A percentile compares a stretch with the other conserved stretches of the same genome.
These are phyloP conservation scores for Pluvialis apricaria DNA, from an alignment of 2,113 vertebrate species.

Conservation along the genomic window DNA sequence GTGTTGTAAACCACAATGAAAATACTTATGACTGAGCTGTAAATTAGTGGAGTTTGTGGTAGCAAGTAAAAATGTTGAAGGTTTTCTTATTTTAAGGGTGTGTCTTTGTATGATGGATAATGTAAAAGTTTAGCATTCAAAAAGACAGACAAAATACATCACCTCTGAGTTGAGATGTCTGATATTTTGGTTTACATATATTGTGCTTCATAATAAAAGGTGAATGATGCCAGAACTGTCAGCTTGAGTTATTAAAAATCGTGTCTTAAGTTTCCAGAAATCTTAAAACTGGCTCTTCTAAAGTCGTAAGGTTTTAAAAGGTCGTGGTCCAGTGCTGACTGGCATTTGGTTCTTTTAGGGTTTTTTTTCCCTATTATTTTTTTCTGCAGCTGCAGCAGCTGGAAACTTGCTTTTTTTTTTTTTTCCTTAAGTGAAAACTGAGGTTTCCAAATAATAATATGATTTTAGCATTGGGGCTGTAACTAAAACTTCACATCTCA, in stretches of 20 bases:
- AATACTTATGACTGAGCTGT: not conserved
- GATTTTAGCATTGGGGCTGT: not conserved
- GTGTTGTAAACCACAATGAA: not conserved
- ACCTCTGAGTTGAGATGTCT: not conserved
- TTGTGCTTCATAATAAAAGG: not conserved
- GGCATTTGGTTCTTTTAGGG: not conserved
- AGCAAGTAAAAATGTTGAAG: not conserved
- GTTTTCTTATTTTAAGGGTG: not conserved
- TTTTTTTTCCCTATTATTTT: not conserved
- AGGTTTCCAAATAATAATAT: constrained; percentile 17
- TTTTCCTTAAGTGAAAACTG: not conserved
- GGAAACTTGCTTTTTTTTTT: not conserved
- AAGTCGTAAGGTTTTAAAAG: not conserved
- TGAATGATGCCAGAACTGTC: not conserved
- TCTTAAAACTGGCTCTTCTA: not conserved
- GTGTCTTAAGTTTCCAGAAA: not conserved
- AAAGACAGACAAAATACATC: not conserved
- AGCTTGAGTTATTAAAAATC: not conserved
- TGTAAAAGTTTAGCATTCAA: not conserved
- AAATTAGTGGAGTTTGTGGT: not conserved
- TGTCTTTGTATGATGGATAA: not conserved
- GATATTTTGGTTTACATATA: not conserved
- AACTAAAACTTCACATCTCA: constrained; percentile 18
- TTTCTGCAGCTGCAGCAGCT: not conserved
- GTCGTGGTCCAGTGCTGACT: not conserved